Percentiles rank a stretch among this genome's conserved stretches.
These are phyloP conservation scores for Riptortus pedestris DNA, from an alignment of 1,140 invertebrate genomes.

Conservation along the genomic window DNA sequence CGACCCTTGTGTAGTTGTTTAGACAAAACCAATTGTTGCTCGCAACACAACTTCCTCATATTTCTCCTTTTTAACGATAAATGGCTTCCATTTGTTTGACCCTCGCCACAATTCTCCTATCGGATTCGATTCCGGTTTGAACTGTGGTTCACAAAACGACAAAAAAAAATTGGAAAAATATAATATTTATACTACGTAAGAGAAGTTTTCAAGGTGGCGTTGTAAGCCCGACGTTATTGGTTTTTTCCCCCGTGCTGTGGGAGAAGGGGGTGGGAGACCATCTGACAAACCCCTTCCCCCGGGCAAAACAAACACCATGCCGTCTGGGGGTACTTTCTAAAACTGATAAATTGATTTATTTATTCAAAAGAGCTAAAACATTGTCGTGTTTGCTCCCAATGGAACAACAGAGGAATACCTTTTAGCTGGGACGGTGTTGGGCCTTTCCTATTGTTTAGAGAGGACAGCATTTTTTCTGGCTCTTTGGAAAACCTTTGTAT, in stretches of 20 bases:
- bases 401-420: slow-evolving; percentile 22
- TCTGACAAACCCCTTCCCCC: background rate
- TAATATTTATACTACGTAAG: slow-evolving; percentile 20
- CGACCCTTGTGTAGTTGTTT: slow-evolving; percentile 14
- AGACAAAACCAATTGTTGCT: slow-evolving; percentile 10
- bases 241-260: background rate
- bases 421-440: slow-evolving; percentile 8
- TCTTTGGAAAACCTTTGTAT: slow-evolving; percentile 7
- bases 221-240: slow-evolving; percentile 3
- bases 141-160: slow-evolving; percentile 19
- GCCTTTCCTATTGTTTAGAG: background rate
- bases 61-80: slow-evolving; percentile 24
- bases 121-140: background rate
- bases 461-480: slow-evolving; percentile 13
- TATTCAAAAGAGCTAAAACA: slow-evolving; percentile 26
- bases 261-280: background rate
- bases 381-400: slow-evolving; percentile 21
- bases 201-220: background rate
- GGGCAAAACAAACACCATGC: slow-evolving; percentile 9
- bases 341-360: slow-evolving; percentile 27
- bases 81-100: slow-evolving; percentile 21
- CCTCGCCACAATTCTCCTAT: background rate
- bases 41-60: background rate
- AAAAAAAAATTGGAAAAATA: slow-evolving; percentile 11
- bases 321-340: slow-evolving; percentile 14